A percentile compares a stretch with the other conserved stretches of the same genome.
Evolutionary conservation across 2,797 vertebrate species (phyloP).

Genomic region (Tokudaia tokunoshimensis): DNA sequence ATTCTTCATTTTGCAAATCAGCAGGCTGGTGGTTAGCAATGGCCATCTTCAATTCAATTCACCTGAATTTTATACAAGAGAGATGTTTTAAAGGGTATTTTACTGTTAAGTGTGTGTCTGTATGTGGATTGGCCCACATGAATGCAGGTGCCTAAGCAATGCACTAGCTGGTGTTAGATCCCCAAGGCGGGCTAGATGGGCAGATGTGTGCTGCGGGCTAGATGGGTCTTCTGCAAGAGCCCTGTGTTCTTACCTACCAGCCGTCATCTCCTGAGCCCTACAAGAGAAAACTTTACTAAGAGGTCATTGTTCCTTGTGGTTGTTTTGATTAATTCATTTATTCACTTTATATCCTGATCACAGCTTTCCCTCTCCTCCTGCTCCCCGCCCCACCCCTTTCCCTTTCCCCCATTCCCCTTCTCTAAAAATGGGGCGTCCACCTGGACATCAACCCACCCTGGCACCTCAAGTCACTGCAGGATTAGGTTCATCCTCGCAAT

Average conservation of each 20-base stretch:
- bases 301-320: neutral
- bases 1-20: constrained; percentile 35
- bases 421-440: neutral
- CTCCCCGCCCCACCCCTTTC: no score
- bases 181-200: neutral
- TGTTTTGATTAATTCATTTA: neutral
- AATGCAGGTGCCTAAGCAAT: neutral
- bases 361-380: neutral
- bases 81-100: neutral
- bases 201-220: neutral
- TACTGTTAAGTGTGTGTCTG: neutral
- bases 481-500: neutral
- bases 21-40: neutral
- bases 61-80: constrained; percentile 2
- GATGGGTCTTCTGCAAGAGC: neutral
- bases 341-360: neutral
- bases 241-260: neutral
- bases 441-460: neutral
- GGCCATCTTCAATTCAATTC: neutral
- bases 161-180: neutral
- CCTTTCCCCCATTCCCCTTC: neutral
- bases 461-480: neutral
- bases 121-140: neutral
- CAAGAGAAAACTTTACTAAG: neutral
- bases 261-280: neutral